These are phyloP conservation scores for Diprion similis DNA, from an alignment of 1,140 invertebrate species.

Conservation along the genomic window DNA sequence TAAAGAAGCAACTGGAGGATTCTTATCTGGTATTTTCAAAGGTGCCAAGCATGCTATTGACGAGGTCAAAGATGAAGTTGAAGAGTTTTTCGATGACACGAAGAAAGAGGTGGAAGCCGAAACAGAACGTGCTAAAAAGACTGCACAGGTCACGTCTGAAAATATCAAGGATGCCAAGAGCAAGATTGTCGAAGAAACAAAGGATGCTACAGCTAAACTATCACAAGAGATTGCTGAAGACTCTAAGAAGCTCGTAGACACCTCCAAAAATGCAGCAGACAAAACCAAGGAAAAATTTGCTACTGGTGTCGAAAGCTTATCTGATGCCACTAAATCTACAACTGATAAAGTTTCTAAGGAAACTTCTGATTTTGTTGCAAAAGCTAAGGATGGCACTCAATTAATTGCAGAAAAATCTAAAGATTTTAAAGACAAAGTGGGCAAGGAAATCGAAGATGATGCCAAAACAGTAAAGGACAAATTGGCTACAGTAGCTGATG, in stretches of 20 bases:
- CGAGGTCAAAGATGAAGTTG: slow-evolving; percentile 8
- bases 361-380: slow-evolving; percentile 6
- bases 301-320: background rate
- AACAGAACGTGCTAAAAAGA: slow-evolving; percentile 23
- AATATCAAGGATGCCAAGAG: slow-evolving; percentile 17
- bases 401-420: background rate
- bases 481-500: slow-evolving; percentile 11
- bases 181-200: background rate
- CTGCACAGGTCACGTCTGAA: slow-evolving; percentile 4
- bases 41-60: slow-evolving; percentile 13
- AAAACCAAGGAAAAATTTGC: background rate
- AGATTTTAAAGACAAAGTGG: slow-evolving; percentile 16
- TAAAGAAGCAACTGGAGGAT: slow-evolving; percentile 15
- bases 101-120: slow-evolving; percentile 20
- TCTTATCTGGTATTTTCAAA: slow-evolving; percentile 19
- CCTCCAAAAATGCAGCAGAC: slow-evolving; percentile 9
- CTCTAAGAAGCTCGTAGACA: slow-evolving; percentile 29
- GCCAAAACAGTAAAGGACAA: slow-evolving; percentile 26
- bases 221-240: slow-evolving; percentile 24
- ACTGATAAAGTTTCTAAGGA: slow-evolving; percentile 15
- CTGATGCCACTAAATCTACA: background rate
- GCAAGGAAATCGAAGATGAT: slow-evolving; percentile 19
- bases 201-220: slow-evolving; percentile 19
- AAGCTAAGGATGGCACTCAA: background rate
- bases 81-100: slow-evolving; percentile 22